Evolutionary conservation across 2,888 invertebrate genomes (phyloP).

Genomic region (Exephanes ischioxanthus): DNA sequence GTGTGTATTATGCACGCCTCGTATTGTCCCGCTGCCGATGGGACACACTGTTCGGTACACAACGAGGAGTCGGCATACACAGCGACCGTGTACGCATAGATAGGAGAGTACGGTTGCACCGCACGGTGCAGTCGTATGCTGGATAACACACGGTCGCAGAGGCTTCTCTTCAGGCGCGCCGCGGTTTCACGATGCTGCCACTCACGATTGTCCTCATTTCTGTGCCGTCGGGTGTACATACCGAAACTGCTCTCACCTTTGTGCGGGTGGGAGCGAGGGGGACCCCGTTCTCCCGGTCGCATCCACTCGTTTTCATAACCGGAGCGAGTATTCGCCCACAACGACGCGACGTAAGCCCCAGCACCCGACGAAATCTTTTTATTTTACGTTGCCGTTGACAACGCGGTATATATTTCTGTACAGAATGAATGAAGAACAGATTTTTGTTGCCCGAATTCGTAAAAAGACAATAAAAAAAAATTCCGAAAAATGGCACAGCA

Average conservation of each 20-base stretch:
- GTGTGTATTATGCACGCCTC: slow-evolving; percentile 44
- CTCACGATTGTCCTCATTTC: slow-evolving; percentile 58
- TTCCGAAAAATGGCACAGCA: neutral
- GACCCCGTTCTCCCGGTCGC: neutral
- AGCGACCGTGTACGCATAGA: neutral
- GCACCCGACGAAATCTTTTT: slow-evolving; percentile 3
- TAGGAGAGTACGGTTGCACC: neutral
- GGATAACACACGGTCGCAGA: slow-evolving; percentile 40
- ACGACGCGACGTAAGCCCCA: neutral
- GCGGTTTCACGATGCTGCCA: slow-evolving; percentile 49
- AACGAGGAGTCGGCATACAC: slow-evolving; percentile 20
- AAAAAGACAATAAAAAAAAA: neutral
- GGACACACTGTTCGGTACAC: slow-evolving; percentile 36
- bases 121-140: slow-evolving; percentile 35
- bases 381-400: neutral
- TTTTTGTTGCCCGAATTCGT: neutral
- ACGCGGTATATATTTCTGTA: neutral
- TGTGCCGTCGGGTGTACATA: slow-evolving; percentile 25
- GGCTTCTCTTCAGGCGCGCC: slow-evolving; percentile 48
- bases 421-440: neutral
- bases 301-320: slow-evolving; percentile 45
- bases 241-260: slow-evolving; percentile 19
- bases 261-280: neutral
- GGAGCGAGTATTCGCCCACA: slow-evolving; percentile 29
- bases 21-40: slow-evolving; percentile 53